A percentile compares a stretch with the other conserved stretches of the same genome.
phyloP scores from a whole-genome alignment of 2,888 invertebrate genomes.

The Isotomurus palustris region DNA sequence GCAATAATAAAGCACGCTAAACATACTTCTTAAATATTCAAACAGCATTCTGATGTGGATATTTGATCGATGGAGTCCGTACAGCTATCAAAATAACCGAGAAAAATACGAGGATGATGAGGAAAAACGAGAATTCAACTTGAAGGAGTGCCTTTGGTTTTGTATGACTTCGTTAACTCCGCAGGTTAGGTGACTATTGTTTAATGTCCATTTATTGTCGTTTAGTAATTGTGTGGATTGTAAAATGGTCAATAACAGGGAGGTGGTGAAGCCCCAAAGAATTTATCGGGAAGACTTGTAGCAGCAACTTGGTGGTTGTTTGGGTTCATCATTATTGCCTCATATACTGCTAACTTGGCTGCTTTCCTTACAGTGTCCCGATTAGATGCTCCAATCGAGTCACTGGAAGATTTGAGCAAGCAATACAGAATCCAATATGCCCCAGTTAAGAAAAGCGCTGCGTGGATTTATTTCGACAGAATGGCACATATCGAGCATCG shows the following conservation, averaged over 20 bases:
- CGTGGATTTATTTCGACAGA: constrained; percentile 89
- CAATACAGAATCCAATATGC: constrained; percentile 96
- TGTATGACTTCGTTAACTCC: constrained; percentile 98
- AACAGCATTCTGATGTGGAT: constrained; percentile 87
- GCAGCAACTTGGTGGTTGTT: constrained; percentile 99
- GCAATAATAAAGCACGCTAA: constrained; percentile 47
- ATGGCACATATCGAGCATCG: constrained; percentile 92
- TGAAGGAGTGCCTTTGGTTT: constrained; percentile 97
- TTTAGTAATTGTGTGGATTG: neutral
- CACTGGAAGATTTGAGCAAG: constrained; percentile 87
- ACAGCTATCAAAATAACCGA: constrained; percentile 90
- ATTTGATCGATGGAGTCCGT: constrained; percentile 95
- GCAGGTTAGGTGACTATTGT: constrained; percentile 53
- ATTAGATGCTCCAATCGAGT: constrained; percentile 86
- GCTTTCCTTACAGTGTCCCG: constrained; percentile 93
- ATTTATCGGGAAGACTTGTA: constrained; percentile 86
- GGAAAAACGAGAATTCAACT: constrained; percentile 86
- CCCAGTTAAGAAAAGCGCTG: constrained; percentile 78
- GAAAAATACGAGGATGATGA: constrained; percentile 89
- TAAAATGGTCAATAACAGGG: too few relatives aligned
- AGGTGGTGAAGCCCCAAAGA: constrained; percentile 93
- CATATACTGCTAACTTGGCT: constrained; percentile 96
- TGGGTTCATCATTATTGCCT: constrained; percentile 97
- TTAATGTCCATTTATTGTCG: too few relatives aligned
- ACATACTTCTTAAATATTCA: too few relatives aligned